phyloP scores from a whole-genome alignment of 1,140 invertebrate species.

The Euura lappo region DNA sequence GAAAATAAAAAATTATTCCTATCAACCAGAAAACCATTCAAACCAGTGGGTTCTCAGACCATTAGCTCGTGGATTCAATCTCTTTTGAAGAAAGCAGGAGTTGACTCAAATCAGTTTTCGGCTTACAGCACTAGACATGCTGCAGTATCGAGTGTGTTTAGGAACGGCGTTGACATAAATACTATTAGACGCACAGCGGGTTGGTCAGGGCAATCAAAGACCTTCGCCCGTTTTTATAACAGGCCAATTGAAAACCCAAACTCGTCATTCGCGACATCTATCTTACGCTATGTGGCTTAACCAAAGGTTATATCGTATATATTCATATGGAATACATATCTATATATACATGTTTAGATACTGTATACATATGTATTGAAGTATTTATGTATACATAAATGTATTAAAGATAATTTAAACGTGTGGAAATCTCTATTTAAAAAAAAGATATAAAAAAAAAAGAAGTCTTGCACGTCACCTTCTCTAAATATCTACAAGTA shows the following conservation, averaged over 20 bases:
- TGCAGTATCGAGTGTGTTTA: constrained; percentile 28
- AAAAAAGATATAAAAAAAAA: no score
- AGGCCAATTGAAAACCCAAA: constrained; percentile 22
- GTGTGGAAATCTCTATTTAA: no score
- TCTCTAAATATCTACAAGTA: no score
- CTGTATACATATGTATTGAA: no score
- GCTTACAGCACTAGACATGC: constrained; percentile 36
- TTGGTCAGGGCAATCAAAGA: constrained; percentile 28
- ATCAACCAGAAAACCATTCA: neutral
- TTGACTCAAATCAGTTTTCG: constrained; percentile 28
- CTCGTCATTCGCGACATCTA: neutral
- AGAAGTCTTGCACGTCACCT: no score
- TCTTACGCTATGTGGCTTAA: no score
- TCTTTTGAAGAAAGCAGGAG: constrained; percentile 24
- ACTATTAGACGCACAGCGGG: constrained; percentile 25
- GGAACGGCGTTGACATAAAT: constrained; percentile 27
- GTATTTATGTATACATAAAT: no score
- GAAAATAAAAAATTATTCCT: no score
- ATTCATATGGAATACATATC: no score
- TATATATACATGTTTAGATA: no score
- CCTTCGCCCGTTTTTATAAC: constrained; percentile 37
- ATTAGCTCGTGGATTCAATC: constrained; percentile 36
- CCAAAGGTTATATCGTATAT: no score
- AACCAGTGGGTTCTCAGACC: constrained; percentile 30
- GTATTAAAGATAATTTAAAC: no score